A percentile compares a stretch with the other conserved stretches of the same genome.
Evolutionary conservation across 92 coral and sea anemone species (phyloP).

Genomic region (Anthopleura xanthogrammica): DNA sequence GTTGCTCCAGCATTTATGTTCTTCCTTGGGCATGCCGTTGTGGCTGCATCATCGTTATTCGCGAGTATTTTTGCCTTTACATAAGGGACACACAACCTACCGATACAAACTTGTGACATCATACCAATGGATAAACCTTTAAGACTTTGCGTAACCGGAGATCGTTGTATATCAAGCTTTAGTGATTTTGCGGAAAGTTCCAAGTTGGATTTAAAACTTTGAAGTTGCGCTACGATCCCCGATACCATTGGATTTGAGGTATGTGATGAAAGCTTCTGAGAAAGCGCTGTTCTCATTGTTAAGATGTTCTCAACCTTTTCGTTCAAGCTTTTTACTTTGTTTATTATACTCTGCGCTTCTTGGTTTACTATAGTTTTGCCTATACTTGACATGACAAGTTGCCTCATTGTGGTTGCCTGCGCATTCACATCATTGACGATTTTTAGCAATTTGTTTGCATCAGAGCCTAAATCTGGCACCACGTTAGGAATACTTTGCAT

Average conservation of each 20-base stretch:
- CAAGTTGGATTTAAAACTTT: slow-evolving; percentile 7
- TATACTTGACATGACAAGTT: neutral
- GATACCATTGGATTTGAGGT: slow-evolving; percentile 5
- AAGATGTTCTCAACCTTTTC: neutral
- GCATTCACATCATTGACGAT: slow-evolving; percentile 8
- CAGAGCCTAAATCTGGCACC: slow-evolving; percentile 10
- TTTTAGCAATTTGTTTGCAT: neutral
- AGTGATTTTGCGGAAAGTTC: neutral
- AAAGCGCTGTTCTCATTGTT: neutral
- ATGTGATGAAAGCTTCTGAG: slow-evolving; percentile 3
- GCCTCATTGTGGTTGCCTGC: neutral
- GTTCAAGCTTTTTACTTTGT: neutral
- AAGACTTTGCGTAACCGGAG: slow-evolving; percentile 26
- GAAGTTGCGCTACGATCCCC: neutral
- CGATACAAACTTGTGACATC: slow-evolving; percentile 23
- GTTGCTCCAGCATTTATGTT: neutral
- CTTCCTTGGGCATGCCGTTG: neutral
- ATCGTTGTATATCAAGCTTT: slow-evolving; percentile 8
- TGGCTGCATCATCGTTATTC: neutral
- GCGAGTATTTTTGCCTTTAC: slow-evolving; percentile 12
- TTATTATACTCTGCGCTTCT: neutral
- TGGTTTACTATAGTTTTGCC: neutral
- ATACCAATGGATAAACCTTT: slow-evolving; percentile 16
- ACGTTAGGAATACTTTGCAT: slow-evolving; percentile 8
- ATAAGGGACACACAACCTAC: slow-evolving; percentile 25